Base-by-base conservation (phyloP, 1,140 invertebrate genomes). In the Sycobia sp. region DNA sequence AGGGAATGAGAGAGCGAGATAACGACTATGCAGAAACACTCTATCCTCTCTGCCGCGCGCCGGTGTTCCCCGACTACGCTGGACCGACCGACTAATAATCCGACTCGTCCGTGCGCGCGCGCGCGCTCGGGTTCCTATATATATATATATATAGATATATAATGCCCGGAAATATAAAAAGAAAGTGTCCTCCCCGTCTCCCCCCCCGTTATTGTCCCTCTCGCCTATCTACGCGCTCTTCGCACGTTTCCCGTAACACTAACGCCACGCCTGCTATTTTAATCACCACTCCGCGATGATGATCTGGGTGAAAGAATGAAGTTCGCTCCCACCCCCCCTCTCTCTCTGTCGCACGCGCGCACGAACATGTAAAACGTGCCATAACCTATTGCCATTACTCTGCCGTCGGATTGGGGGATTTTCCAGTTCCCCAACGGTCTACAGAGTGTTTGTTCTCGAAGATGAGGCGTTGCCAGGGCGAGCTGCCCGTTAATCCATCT, bases 281-380 rank as follows among this genome's bases (percentile, higher is more conserved):
- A 58, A 58, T 58, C 56, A 49, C 18, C 29, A 38, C 23, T 32
- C 49, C 10, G 7, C n/a, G n/a, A n/a, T n/a, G n/a, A n/a, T n/a
- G 44, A 58, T 58, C 54, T 56, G 22, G 20, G 27, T 14, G 55
- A 22, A 58, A 58, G 49, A 58, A 49, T n/a, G n/a, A n/a, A n/a
- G n/a, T n/a, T n/a, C n/a, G n/a, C n/a, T n/a, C n/a, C n/a, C n/a
- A n/a, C n/a, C n/a, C n/a, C n/a, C n/a, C n/a, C n/a, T n/a, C n/a
- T n/a, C n/a, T n/a, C n/a, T n/a, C n/a, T n/a, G n/a, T n/a, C n/a
- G n/a, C n/a, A n/a, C n/a, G n/a, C n/a, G n/a, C n/a, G n/a, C n/a
- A n/a, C n/a, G n/a, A n/a, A n/a, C n/a, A n/a, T n/a, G n/a, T n/a
- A n/a, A n/a, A n/a, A n/a, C n/a, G n/a, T n/a, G n/a, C n/a, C n/a